These are phyloP conservation scores for Microcebus ravelobensis DNA, from an alignment of 2,113 vertebrate species.

Conservation along the genomic window DNA sequence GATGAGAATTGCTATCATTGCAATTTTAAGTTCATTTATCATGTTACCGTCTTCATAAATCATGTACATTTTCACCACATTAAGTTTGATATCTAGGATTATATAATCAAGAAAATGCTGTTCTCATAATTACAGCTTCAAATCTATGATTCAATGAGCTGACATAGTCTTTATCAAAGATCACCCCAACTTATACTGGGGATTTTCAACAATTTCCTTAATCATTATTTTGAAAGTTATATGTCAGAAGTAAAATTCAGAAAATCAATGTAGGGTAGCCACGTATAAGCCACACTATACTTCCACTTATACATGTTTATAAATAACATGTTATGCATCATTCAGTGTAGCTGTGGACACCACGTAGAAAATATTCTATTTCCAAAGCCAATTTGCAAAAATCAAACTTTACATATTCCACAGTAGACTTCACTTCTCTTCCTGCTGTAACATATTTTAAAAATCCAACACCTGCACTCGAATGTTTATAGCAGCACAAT, in stretches of 20 bases:
- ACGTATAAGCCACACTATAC: neutral
- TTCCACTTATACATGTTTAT: neutral
- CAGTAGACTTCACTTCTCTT: neutral
- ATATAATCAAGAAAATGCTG: slow-evolving; percentile 16
- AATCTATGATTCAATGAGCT: neutral
- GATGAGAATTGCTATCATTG: neutral
- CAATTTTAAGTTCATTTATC: slow-evolving; percentile 3
- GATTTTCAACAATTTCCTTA: neutral
- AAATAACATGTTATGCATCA: neutral
- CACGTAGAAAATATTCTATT: neutral
- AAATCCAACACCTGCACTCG: no score
- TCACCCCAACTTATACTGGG: neutral
- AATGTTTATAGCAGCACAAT: no score
- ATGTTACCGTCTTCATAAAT: neutral
- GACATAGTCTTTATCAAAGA: neutral
- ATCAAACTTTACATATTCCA: neutral
- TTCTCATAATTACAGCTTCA: slow-evolving; percentile 33
- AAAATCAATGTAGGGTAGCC: neutral
- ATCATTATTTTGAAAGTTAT: neutral
- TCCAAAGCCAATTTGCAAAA: neutral
- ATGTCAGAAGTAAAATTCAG: neutral
- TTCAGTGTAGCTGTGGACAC: neutral
- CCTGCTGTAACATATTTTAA: neutral
- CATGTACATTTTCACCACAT: neutral
- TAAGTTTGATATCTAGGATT: neutral